These are phyloP conservation scores for Ceratina japonica DNA, from an alignment of 1,140 invertebrate species.

Conservation along the genomic window DNA sequence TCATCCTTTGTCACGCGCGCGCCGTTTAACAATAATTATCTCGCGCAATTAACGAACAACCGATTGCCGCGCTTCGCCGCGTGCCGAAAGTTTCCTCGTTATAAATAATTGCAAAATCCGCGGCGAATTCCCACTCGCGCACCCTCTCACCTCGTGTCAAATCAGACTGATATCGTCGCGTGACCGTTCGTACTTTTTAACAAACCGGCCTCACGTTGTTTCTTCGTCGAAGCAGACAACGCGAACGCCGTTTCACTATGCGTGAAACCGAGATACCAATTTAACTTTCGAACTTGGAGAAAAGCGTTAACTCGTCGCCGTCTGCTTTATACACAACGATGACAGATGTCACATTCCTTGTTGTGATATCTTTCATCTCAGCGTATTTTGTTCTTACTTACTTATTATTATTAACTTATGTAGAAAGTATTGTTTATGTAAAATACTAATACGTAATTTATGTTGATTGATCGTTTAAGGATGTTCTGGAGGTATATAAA, in stretches of 20 bases:
- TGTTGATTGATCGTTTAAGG: no score
- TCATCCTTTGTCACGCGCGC: slow-evolving; percentile 51
- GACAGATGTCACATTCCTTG: no score
- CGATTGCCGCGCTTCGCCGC: slow-evolving; percentile 29
- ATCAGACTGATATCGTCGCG: slow-evolving; percentile 42
- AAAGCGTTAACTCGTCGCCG: neutral
- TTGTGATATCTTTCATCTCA: no score
- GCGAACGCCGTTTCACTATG: slow-evolving; percentile 11
- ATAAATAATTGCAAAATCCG: slow-evolving; percentile 67
- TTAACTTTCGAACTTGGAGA: neutral
- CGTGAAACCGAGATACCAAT: neutral
- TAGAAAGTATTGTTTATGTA: no score
- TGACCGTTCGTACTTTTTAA: slow-evolving; percentile 65
- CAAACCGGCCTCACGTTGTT: slow-evolving; percentile 48
- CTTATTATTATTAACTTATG: no score
- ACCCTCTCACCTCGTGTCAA: slow-evolving; percentile 7
- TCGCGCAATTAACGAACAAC: slow-evolving; percentile 53
- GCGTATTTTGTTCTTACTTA: no score
- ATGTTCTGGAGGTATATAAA: no score
- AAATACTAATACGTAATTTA: no score
- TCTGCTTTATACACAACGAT: no score
- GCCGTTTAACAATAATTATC: slow-evolving; percentile 59
- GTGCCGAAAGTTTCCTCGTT: slow-evolving; percentile 61
- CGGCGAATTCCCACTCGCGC: neutral
- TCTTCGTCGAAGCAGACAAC: slow-evolving; percentile 39